Conservation (phyloP, 1,140 invertebrate genomes). For the Heliconius eleuchia region DNA sequence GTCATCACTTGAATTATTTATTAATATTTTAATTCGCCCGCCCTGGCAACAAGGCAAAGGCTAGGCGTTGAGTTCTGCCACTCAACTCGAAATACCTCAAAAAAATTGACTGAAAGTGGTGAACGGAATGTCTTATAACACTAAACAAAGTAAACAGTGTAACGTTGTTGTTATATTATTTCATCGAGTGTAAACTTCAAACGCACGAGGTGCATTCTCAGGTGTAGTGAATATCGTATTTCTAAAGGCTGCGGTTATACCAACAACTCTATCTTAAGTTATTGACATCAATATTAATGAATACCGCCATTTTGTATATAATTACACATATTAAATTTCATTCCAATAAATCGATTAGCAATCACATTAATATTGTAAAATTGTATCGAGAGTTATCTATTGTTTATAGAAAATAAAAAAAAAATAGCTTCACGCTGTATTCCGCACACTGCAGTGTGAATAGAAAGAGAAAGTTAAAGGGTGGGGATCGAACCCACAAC, state of each 20-base stretch:
- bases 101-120: too few relatives aligned
- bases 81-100: too few relatives aligned
- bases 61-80: too few relatives aligned
- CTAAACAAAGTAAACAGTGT: not conserved
- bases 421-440: too few relatives aligned
- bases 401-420: too few relatives aligned
- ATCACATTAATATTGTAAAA: slow-evolving; percentile 9
- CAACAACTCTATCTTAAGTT: slow-evolving; percentile 35
- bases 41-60: too few relatives aligned
- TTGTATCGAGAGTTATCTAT: not conserved
- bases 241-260: slow-evolving; percentile 32
- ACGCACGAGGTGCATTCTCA: slow-evolving; percentile 50
- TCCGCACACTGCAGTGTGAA: too few relatives aligned
- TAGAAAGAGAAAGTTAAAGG: too few relatives aligned
- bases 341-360: slow-evolving; percentile 31
- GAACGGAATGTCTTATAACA: too few relatives aligned
- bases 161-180: slow-evolving; percentile 34
- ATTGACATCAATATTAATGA: slow-evolving; percentile 38
- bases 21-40: too few relatives aligned
- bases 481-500: too few relatives aligned
- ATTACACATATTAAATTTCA: slow-evolving; percentile 33
- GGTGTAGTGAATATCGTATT: slow-evolving; percentile 51
- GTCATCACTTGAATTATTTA: too few relatives aligned
- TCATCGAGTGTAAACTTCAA: slow-evolving; percentile 31
- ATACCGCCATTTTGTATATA: slow-evolving; percentile 30